Evolutionary conservation across 2,888 invertebrate species (phyloP).

Genomic region (Myopa tessellatipennis): DNA sequence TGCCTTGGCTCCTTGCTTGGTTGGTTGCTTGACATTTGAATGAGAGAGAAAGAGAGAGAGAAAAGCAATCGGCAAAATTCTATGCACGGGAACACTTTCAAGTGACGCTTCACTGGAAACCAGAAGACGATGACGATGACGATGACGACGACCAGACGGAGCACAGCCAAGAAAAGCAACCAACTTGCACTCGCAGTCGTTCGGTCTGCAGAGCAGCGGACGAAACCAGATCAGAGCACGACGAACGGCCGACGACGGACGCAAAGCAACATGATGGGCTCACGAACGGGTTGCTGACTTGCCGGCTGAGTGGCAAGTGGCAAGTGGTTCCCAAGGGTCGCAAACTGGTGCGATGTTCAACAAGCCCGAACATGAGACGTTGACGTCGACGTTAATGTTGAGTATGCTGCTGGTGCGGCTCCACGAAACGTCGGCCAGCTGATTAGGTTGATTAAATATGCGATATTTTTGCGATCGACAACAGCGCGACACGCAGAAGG

Average conservation of each 20-base stretch:
- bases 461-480: conserved; percentile 20
- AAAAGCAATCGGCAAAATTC: not conserved
- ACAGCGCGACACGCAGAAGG: not conserved
- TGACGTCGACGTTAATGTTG: not conserved
- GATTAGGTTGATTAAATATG: conserved; percentile 33
- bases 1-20: too few relatives aligned
- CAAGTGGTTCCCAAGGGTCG: conserved; percentile 32
- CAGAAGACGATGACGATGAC: conserved; percentile 9
- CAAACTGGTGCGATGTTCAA: conserved; percentile 25
- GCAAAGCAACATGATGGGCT: conserved; percentile 12
- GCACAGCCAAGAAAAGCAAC: not conserved
- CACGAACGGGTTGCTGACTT: conserved; percentile 10
- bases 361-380: conserved; percentile 18
- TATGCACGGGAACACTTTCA: conserved; percentile 6
- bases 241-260: not conserved
- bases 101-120: conserved; percentile 28
- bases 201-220: not conserved
- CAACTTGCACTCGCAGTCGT: not conserved
- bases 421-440: not conserved
- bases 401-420: not conserved
- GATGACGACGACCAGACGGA: conserved; percentile 3
- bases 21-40: too few relatives aligned
- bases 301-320: not conserved
- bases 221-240: not conserved
- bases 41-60: too few relatives aligned